These are phyloP conservation scores for Coelinius sp. DNA, from an alignment of 2,888 invertebrate genomes.

Conservation along the genomic window DNA sequence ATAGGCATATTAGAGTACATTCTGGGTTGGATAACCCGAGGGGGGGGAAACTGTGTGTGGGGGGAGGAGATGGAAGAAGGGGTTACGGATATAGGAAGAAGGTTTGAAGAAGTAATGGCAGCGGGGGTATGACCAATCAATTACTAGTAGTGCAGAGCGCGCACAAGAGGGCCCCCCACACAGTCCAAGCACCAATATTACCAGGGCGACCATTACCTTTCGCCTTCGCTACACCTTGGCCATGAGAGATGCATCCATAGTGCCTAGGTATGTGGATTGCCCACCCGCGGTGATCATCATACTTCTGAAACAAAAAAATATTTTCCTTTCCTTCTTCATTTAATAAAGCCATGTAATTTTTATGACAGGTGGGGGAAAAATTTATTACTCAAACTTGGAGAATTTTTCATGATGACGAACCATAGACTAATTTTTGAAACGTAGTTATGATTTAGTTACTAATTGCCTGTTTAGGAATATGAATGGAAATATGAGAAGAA, in stretches of 20 bases:
- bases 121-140: conserved; percentile 70
- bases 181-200: conserved; percentile 65
- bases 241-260: conserved; percentile 30
- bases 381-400: neutral
- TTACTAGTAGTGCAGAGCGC: conserved; percentile 70
- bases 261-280: conserved; percentile 12
- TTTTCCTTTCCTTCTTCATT: conserved; percentile 7
- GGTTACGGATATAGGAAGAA: conserved; percentile 1
- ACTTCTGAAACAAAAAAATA: conserved; percentile 11
- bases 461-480: too few relatives aligned
- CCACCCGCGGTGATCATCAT: conserved; percentile 22
- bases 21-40: conserved; percentile 21
- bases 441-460: neutral
- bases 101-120: conserved; percentile 67
- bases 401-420: neutral
- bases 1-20: neutral
- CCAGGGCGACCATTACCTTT: conserved; percentile 66
- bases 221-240: conserved; percentile 54
- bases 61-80: neutral
- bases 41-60: conserved; percentile 20
- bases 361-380: neutral
- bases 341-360: conserved; percentile 4
- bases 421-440: neutral
- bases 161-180: conserved; percentile 42
- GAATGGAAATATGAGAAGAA: too few relatives aligned